Percentiles rank a stretch among this genome's conserved stretches.
phyloP scores from a whole-genome alignment of 2,113 vertebrate species.

The Apodemus speciosus region DNA sequence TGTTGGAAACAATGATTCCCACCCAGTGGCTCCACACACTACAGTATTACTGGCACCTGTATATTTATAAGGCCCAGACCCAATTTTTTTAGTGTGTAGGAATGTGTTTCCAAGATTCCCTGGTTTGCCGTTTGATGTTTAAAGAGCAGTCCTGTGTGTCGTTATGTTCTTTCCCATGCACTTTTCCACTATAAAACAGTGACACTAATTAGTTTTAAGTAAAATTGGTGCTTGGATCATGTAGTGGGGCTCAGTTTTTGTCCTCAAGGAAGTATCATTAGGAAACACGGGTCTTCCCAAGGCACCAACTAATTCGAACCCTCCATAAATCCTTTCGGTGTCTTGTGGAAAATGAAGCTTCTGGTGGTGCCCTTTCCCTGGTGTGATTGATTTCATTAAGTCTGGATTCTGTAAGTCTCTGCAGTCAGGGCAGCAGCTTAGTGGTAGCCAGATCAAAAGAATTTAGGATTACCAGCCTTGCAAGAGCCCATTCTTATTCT shows the following conservation, averaged over 20 bases:
- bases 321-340: slow-evolving; percentile 50
- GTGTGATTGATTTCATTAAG: slow-evolving; percentile 66
- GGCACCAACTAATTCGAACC: slow-evolving; percentile 45
- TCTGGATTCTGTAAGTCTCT: slow-evolving; percentile 59
- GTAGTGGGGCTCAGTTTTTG: slow-evolving; percentile 37
- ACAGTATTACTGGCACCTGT: not conserved
- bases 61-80: not conserved
- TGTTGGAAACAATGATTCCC: not conserved
- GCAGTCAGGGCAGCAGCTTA: slow-evolving; percentile 59
- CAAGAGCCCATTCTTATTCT: slow-evolving; percentile 60
- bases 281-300: slow-evolving; percentile 55
- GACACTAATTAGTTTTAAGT: slow-evolving; percentile 48
- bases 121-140: not conserved
- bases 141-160: not conserved
- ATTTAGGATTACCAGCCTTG: slow-evolving; percentile 62
- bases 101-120: not conserved
- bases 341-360: slow-evolving; percentile 53
- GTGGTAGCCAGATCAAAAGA: slow-evolving; percentile 69
- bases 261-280: slow-evolving; percentile 19
- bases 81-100: not conserved
- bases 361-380: slow-evolving; percentile 47
- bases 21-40: not conserved
- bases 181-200: slow-evolving; percentile 49
- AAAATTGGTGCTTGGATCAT: slow-evolving; percentile 39
- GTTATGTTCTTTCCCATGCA: not conserved